phyloP scores from a whole-genome alignment of 2,888 invertebrate species.

The Formica aserva region DNA sequence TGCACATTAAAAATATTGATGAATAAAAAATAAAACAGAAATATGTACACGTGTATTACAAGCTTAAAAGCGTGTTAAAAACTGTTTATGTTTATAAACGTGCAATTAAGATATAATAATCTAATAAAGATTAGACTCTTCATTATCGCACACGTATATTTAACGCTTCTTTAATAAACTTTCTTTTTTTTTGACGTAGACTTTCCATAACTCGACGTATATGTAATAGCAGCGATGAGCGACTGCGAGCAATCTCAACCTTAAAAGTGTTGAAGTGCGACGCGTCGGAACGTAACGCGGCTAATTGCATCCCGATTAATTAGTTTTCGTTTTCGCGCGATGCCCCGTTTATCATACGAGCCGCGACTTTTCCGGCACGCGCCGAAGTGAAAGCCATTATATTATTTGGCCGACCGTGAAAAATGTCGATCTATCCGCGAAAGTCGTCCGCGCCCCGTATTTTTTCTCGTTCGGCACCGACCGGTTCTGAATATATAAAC shows the following conservation, averaged over 20 bases:
- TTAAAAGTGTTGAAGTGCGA: slow-evolving; percentile 25
- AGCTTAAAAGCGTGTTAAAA: not conserved
- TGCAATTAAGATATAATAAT: slow-evolving; percentile 2
- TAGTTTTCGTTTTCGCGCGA: slow-evolving; percentile 52
- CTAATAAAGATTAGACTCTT: not conserved
- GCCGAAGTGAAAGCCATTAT: slow-evolving; percentile 85
- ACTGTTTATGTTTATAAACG: slow-evolving; percentile 24
- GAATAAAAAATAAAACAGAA: not conserved
- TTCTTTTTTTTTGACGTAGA: slow-evolving; percentile 20
- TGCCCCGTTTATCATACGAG: slow-evolving; percentile 60
- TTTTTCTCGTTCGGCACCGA: slow-evolving; percentile 77
- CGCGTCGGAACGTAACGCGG: slow-evolving; percentile 23
- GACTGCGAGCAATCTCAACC: slow-evolving; percentile 27
- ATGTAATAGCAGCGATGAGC: slow-evolving; percentile 43
- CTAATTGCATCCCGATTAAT: slow-evolving; percentile 65
- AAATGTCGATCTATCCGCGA: slow-evolving; percentile 80
- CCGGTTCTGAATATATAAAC: slow-evolving; percentile 82
- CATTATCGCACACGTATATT: not conserved
- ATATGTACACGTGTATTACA: not conserved
- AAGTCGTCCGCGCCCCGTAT: slow-evolving; percentile 77
- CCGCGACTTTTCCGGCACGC: slow-evolving; percentile 63
- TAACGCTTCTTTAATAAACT: slow-evolving; percentile 7
- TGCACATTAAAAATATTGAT: not conserved
- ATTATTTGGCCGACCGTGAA: slow-evolving; percentile 82
- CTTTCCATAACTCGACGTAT: slow-evolving; percentile 11